Conservation (phyloP, 2,113 vertebrate genomes). For the Cercocebus atys region DNA sequence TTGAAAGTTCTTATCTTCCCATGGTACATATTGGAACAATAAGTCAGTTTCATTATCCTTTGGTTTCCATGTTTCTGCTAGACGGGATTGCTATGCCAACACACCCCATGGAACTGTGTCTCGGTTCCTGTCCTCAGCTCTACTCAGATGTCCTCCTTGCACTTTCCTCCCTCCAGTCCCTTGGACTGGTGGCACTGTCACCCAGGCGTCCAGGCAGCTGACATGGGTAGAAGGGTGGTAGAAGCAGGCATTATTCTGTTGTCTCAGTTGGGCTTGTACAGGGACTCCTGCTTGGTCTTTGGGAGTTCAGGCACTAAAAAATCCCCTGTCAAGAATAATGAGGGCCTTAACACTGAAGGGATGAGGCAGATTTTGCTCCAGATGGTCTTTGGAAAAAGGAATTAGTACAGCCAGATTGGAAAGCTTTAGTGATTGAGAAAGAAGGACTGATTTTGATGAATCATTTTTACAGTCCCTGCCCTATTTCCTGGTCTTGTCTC, state of each 20-base stretch:
- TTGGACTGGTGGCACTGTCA: neutral
- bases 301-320: neutral
- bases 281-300: neutral
- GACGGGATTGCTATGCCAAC: neutral
- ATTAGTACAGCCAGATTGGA: neutral
- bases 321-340: neutral
- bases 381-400: neutral
- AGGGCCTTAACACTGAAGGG: neutral
- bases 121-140: neutral
- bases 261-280: neutral
- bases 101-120: fast-evolving
- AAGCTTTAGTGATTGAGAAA: neutral
- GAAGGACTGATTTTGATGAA: neutral
- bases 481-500: neutral
- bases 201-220: neutral
- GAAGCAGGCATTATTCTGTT: neutral
- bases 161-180: neutral
- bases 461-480: neutral
- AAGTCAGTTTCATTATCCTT: neutral
- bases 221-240: neutral
- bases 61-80: neutral
- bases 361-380: neutral
- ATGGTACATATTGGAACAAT: neutral
- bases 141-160: neutral
- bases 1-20: neutral